Evolutionary conservation across 2,888 invertebrate genomes (phyloP).

Genomic region (Eutolmus rufibarbis): DNA sequence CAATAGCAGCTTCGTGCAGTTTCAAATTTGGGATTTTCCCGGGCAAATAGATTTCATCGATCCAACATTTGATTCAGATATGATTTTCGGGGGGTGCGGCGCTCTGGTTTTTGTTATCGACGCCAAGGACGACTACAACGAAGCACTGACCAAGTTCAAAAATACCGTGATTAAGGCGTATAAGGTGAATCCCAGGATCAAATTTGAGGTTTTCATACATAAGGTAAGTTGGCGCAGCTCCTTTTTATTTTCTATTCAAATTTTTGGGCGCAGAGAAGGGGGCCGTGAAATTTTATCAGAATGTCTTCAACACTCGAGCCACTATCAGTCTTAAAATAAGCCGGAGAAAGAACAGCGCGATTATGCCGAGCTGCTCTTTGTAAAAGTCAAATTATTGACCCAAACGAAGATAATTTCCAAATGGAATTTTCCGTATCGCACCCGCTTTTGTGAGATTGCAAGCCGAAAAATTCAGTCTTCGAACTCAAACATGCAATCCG

Average conservation of each 20-base stretch:
- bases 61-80: conserved; percentile 92
- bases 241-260: no score
- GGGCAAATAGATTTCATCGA: conserved; percentile 99
- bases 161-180: conserved; percentile 93
- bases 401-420: neutral
- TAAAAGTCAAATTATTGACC: neutral
- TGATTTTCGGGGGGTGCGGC: conserved; percentile 96
- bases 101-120: conserved; percentile 98
- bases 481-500: neutral
- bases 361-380: neutral
- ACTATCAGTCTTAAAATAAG: neutral
- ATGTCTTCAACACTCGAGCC: neutral
- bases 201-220: conserved; percentile 98
- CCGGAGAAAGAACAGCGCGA: neutral
- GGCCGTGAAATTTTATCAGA: neutral
- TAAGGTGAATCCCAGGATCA: conserved; percentile 94
- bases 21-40: conserved; percentile 99
- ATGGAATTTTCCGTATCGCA: neutral
- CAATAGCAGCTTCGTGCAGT: conserved; percentile 95
- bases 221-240: conserved; percentile 68
- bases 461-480: neutral
- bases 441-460: neutral
- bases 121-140: conserved; percentile 98
- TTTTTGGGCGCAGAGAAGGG: neutral
- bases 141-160: conserved; percentile 91